These are phyloP conservation scores for Macquaria ambigua DNA, from an alignment of 2,113 vertebrate species.

Conservation along the genomic window DNA sequence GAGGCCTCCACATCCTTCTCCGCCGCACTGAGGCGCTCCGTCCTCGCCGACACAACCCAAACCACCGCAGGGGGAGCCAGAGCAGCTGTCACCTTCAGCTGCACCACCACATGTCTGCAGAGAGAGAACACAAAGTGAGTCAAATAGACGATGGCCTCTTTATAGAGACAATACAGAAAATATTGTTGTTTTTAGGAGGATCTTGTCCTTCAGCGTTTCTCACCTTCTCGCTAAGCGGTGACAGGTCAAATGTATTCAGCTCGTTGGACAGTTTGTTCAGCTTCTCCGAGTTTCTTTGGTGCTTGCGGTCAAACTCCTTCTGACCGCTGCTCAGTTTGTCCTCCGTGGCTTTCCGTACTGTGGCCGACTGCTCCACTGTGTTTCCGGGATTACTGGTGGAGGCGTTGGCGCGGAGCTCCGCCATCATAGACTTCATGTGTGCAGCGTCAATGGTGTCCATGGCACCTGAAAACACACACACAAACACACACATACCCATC, in stretches of 20 bases:
- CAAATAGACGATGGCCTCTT: not conserved
- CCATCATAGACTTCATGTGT: constrained; percentile 86
- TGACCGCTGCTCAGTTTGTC: constrained; percentile 84
- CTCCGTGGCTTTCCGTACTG: constrained; percentile 85
- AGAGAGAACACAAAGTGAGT: not conserved
- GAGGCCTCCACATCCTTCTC: constrained; percentile 87
- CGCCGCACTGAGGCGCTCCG: constrained; percentile 88
- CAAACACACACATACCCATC: not conserved
- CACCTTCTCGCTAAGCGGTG: constrained; percentile 88
- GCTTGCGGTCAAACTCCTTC: constrained; percentile 87
- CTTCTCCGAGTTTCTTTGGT: constrained; percentile 87
- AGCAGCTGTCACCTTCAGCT: constrained; percentile 84
- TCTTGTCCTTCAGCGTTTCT: not conserved
- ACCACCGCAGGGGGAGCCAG: constrained; percentile 88
- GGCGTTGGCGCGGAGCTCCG: constrained; percentile 86
- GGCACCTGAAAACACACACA: constrained; percentile 85
- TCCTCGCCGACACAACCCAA: constrained; percentile 85
- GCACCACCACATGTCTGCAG: constrained; percentile 90
- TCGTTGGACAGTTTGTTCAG: constrained; percentile 90
- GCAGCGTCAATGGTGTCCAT: constrained; percentile 91
- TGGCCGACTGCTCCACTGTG: constrained; percentile 83
- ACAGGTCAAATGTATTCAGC: constrained; percentile 88
- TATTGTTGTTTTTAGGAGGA: not conserved
- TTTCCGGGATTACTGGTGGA: constrained; percentile 84
- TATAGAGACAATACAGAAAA: not conserved